Conservation (phyloP, 1,140 invertebrate species). For the Neomicropteryx cornuta region DNA sequence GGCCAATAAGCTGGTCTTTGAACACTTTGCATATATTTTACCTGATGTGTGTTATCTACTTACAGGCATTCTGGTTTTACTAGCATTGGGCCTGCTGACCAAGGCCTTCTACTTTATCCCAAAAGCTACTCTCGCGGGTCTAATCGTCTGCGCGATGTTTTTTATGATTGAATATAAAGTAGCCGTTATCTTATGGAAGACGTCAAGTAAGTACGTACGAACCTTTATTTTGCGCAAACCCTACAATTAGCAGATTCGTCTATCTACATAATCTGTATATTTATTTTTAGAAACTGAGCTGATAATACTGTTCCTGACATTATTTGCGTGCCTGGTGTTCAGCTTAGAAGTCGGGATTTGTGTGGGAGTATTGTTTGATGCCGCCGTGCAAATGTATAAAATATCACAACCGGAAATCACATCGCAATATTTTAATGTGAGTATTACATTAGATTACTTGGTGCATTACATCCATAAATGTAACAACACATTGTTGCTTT, state of each 20-base stretch:
- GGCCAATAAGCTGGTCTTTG: too few species aligned
- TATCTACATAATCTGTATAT: not conserved
- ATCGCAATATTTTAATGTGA: too few species aligned
- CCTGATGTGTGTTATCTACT: too few species aligned
- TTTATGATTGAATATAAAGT: constrained; percentile 61
- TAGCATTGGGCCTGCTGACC: constrained; percentile 58
- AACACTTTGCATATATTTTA: too few species aligned
- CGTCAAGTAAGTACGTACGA: constrained; percentile 48
- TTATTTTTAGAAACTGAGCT: constrained; percentile 52
- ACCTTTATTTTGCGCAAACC: not conserved
- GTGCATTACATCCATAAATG: too few species aligned
- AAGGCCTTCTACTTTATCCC: constrained; percentile 65
- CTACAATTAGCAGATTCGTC: not conserved
- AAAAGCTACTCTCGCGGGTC: constrained; percentile 57
- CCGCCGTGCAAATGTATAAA: too few species aligned
- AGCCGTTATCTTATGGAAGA: constrained; percentile 54
- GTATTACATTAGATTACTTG: too few species aligned
- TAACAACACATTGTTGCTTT: too few species aligned
- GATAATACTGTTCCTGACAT: constrained; percentile 51
- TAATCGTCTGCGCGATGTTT: constrained; percentile 68
- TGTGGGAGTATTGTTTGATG: too few species aligned
- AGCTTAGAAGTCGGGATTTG: too few species aligned
- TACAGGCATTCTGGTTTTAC: constrained; percentile 52
- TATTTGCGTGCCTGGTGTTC: constrained; percentile 51
- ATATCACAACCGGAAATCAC: too few species aligned